These are phyloP conservation scores for Anoura caudifer DNA, from an alignment of 2,113 vertebrate species.

Conservation along the genomic window DNA sequence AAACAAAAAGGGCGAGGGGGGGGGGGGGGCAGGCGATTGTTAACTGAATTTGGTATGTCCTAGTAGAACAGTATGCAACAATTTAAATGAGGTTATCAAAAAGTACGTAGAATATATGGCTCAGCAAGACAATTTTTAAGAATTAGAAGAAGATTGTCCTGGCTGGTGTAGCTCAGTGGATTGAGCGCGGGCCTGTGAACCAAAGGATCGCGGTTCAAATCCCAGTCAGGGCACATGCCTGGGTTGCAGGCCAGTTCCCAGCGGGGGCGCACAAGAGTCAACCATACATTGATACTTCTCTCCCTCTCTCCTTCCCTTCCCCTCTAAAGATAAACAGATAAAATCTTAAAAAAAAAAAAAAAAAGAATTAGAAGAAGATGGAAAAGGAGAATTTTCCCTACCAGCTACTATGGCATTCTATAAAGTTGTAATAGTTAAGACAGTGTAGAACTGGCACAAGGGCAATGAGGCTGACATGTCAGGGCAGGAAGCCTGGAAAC, in stretches of 20 bases:
- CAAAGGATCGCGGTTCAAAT: too few species aligned
- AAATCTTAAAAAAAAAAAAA: too few species aligned
- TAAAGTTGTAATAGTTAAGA: background rate
- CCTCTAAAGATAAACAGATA: too few species aligned
- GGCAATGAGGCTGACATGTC: background rate
- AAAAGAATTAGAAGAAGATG: background rate
- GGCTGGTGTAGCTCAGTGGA: too few species aligned
- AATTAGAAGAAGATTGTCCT: too few species aligned
- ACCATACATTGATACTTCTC: too few species aligned
- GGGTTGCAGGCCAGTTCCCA: too few species aligned
- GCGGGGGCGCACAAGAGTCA: too few species aligned
- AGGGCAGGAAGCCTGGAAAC: background rate
- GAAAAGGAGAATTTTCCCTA: background rate
- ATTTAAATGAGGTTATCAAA: conserved; percentile 12
- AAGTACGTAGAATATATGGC: background rate
- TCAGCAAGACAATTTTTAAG: conserved; percentile 22
- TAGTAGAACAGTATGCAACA: background rate
- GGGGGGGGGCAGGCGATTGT: too few species aligned
- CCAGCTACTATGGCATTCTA: background rate
- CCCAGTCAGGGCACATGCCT: too few species aligned
- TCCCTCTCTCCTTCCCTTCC: too few species aligned
- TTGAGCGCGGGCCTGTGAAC: too few species aligned
- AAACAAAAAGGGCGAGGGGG: background rate
- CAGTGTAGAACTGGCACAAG: background rate
- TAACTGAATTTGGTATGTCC: background rate